Percentiles rank a stretch among this genome's conserved stretches.
These are phyloP conservation scores for Hylia prasina DNA, from an alignment of 2,113 vertebrate species.

Conservation along the genomic window DNA sequence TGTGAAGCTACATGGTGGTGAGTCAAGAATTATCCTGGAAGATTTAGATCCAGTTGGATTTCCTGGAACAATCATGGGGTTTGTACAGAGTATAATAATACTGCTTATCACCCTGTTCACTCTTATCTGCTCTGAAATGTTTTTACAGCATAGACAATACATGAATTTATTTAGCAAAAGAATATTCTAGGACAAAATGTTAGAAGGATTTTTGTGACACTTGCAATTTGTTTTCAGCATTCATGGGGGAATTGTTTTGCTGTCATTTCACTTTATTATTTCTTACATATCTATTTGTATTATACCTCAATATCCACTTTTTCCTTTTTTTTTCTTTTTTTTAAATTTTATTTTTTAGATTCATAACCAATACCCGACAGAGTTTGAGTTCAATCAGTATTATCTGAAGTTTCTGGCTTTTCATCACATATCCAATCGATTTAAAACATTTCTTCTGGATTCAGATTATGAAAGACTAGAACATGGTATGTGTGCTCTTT, in stretches of 20 bases:
- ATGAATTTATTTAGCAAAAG: background rate
- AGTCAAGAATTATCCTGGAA: background rate
- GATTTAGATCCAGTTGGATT: background rate
- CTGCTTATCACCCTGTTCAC: background rate
- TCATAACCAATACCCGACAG: slow-evolving; percentile 90
- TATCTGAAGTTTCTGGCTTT: slow-evolving; percentile 98
- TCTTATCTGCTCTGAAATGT: background rate
- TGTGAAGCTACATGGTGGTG: background rate
- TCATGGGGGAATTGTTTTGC: background rate
- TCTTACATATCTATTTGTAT: background rate
- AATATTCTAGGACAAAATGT: background rate
- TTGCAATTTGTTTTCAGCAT: background rate
- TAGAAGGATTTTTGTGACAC: background rate
- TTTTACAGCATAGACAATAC: background rate
- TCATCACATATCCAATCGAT: slow-evolving; percentile 95
- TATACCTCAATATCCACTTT: background rate
- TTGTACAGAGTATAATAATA: background rate
- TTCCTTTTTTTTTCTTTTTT: background rate
- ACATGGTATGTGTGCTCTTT: slow-evolving; percentile 82
- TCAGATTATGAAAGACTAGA: slow-evolving; percentile 97
- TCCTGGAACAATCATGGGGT: background rate
- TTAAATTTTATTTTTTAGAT: slow-evolving; percentile 73
- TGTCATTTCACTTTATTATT: slow-evolving; percentile 3
- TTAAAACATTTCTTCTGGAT: slow-evolving; percentile 98
- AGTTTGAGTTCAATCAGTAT: slow-evolving; percentile 99